Evolutionary conservation across 2,888 invertebrate genomes (phyloP), one percentile per base, ranked within the genome.

Genomic region (Julus scanicus): DNA sequence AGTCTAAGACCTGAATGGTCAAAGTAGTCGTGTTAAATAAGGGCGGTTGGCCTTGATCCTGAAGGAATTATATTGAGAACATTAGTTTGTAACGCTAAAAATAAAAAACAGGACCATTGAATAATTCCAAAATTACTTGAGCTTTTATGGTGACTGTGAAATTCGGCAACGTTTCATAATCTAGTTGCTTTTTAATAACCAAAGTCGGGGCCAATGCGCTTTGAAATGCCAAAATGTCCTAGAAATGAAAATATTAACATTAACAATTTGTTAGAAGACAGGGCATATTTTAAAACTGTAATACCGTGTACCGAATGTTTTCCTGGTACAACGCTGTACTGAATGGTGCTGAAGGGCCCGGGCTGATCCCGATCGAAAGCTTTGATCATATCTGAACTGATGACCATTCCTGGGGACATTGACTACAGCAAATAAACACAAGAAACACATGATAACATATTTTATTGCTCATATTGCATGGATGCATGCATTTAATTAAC

Each of bases 351-450:
- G 92, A 95, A 97, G 9, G 97, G 96, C 8, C 97, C 97, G 86
- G 96, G 95, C 92, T 97, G 97, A 93, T 97, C 97, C 57, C 95
- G 95, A 93, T 97, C 97, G 17, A 94, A 92, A 2, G 97, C 97
- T 89, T 95, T 94, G 48, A 96, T 95, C 29, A 88, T 88, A 2
- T 95, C 95, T 91, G 95, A 95, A n/a, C 96, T 93, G 87, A 97
- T 95, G 90, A 96, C 92, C 1, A 94, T 94, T 1, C 94, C 94
- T 2, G 93, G 93, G 6, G 94, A 93, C 0, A 94, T 94, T 63
- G 94, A 93, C 94, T 94, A 89, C 11, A 84, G 17, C 8, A 29
- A 89, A 90, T 71, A 2, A 71, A 29, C 8, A 1, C 17, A 6
- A n/a, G n/a, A 63, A 87, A n/a, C n/a, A n/a, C n/a, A n/a, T n/a